phyloP scores from a whole-genome alignment of 2,888 invertebrate species.

The Ferrisia virgata region DNA sequence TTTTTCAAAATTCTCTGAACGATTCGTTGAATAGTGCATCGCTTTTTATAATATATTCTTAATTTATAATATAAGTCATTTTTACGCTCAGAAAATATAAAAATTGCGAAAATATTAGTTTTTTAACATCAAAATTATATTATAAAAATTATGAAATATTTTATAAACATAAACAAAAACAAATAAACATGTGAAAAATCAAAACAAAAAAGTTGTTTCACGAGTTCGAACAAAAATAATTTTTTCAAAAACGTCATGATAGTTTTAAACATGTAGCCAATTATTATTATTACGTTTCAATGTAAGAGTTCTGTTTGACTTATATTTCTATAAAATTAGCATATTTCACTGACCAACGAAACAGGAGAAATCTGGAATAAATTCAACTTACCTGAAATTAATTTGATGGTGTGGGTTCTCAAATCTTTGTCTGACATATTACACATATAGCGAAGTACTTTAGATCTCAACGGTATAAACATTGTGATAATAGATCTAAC shows the following conservation, averaged over 20 bases:
- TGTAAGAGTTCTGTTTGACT: no score
- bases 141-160: no score
- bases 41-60: neutral
- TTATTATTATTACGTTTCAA: neutral
- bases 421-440: constrained; percentile 87
- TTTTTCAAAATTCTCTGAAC: neutral
- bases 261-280: neutral
- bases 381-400: constrained; percentile 72
- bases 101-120: no score
- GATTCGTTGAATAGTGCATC: neutral
- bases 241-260: neutral
- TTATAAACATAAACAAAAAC: no score
- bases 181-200: no score
- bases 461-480: constrained; percentile 80
- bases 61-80: neutral
- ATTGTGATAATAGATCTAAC: constrained; percentile 84
- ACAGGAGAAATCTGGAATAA: neutral
- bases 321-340: no score
- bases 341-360: no score
- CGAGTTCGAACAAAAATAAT: no score
- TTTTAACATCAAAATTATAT: no score
- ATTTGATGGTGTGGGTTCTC: constrained; percentile 80
- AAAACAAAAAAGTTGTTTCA: constrained; percentile 15
- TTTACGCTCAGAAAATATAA: no score
- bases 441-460: constrained; percentile 90